Base-by-base conservation (phyloP, 2,888 invertebrate species). In the Heliconius sara region DNA sequence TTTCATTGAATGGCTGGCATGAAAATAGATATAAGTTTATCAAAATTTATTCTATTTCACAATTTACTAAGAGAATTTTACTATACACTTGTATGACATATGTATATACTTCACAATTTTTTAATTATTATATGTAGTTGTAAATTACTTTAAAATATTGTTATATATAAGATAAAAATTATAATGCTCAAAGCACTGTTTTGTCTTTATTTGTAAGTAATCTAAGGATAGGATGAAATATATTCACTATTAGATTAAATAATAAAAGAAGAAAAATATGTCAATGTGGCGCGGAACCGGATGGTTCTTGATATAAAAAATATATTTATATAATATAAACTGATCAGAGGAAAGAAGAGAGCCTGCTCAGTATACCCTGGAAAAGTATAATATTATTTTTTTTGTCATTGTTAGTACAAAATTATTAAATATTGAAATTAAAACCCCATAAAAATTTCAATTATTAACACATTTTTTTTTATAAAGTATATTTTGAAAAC, bases 181-280 rank as follows among this genome's bases (percentile, higher is more conserved):
- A 16, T 60, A 82, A 80, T 80, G 82, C 82, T 82, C 82, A 82
- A 82, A 82, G 74, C 66, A 75, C 75, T n/a, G 66, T 39, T 77
- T 68, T 75, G 47, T 71, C n/a, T 66, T 57, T 68, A 76, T 72
- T 75, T 78, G 77, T 81, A 81, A 65, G 39, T 77, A 79, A 13
- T 27, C 19, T 71, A 77, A 52, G 10, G 22, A 34, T 78, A 60
- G 9, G 1, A 13, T 13, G n/a, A 16, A 19, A 43, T 12, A 57
- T 73, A 57, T 78, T 67, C 65, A 63, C 19, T 6, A 25, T 63
- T 74, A 60, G 25, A 63, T 13, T 74, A 47, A 47, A 25, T 27
- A 9, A 47, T 13, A 47, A 47, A 63, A 57, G 22, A 34, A 34
- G 34, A 47, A 16, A 47, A 16, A 47, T 47, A 47, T 47, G 16